Conservation (phyloP, 2,888 invertebrate species). For the Dugesia japonica region DNA sequence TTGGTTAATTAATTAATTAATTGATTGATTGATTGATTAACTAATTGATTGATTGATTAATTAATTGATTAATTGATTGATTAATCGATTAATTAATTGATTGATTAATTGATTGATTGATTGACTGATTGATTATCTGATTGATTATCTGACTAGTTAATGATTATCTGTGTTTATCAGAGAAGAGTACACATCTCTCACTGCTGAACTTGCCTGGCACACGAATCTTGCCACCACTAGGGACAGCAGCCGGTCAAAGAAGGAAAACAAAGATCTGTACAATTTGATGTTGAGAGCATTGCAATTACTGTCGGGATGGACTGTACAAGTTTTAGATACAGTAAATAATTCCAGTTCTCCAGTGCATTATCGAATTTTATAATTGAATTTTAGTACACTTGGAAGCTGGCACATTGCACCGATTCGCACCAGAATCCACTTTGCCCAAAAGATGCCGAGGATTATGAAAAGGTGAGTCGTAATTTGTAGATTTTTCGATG, state of each 20-base stretch:
- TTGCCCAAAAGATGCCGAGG: conserved; percentile 86
- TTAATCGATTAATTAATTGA: too few species aligned
- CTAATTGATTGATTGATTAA: too few species aligned
- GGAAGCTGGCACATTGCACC: conserved; percentile 92
- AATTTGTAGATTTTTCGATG: too few species aligned
- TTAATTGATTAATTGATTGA: too few species aligned
- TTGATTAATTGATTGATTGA: too few species aligned
- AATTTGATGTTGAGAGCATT: conserved; percentile 77
- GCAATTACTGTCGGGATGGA: conserved; percentile 85
- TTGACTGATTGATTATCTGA: conserved; percentile 3
- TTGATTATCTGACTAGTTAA: too few species aligned
- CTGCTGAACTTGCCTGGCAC: conserved; percentile 36
- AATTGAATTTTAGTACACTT: conserved; percentile 59
- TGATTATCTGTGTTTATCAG: too few species aligned
- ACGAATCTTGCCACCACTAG: conserved; percentile 57
- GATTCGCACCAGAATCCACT: conserved; percentile 84
- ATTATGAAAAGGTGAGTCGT: conserved; percentile 64
- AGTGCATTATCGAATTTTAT: background rate
- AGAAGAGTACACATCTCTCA: conserved; percentile 36
- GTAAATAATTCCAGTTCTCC: background rate
- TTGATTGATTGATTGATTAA: too few species aligned
- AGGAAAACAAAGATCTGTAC: conserved; percentile 73
- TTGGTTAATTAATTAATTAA: too few species aligned
- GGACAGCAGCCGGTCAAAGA: conserved; percentile 68
- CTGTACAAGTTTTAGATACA: conserved; percentile 59